Evolutionary conservation across 2,797 vertebrate genomes (phyloP), one percentile per base, ranked within the genome.

Genomic region (Trichosurus vulpecula): DNA sequence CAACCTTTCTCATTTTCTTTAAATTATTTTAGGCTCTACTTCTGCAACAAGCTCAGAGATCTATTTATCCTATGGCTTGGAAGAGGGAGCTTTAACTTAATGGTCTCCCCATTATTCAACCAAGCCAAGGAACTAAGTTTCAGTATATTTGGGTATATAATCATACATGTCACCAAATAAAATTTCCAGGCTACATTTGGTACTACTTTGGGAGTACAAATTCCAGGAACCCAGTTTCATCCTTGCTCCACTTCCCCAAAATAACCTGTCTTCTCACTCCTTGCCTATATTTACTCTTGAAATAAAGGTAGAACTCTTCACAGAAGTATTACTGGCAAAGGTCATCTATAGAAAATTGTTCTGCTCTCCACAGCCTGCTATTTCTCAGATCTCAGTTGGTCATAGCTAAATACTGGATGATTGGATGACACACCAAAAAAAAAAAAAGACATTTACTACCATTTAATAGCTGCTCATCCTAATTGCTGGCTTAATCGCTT

Each of bases 1-100:
- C 87, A 56, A 55, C 27, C 93, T 52, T 94, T 95, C 13, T 25
- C 81, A 74, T 54, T 91, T 6, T 91, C 90, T 95, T 30, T 94
- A 53, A 35, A 93, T 87, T 52, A 52, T 53, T 53, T 25, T 19
- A 93, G 25, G 52, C 56, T 35, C 94, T 52, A n/a, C 11, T 41
- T 4, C 31, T 61, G 31, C 58, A 61, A 22, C 25, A 92, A 93
- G 51, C 92, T 58, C 91, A 52, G 2, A 52, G 0, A 30, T 89
- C 14, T 58, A 90, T 5, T 1, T 90, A 4, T 52, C 91, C 55
- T 90, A 54, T n/a, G 29, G 27, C 14, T 52, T 91, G 41, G 1
- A 27, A 3, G 9, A 53, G 53, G 4, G 8, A 57, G 12, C 61
- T 52, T 58, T 22, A 1, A 81, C 31, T 55, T 12, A 90, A 31